Base-by-base conservation (phyloP, 1,140 invertebrate species). In the Phenacoccus solenopsis region DNA sequence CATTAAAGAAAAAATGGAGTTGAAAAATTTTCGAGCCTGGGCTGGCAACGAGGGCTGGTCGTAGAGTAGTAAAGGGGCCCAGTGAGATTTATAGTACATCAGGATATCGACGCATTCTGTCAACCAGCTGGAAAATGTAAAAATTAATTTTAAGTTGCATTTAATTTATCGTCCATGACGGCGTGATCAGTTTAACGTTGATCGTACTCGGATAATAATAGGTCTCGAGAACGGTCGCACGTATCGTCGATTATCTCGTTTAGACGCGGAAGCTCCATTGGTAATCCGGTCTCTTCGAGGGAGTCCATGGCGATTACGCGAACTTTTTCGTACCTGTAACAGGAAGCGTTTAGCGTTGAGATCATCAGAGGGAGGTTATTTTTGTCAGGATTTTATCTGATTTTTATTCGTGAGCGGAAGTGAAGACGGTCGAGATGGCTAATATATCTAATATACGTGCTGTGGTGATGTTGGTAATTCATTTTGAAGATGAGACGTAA, bases 1-100 rank as follows among this genome's bases (percentile, higher is more conserved):
- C 59, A 64, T 64, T 64, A 64, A 24, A 9, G 59, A 64, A 25
- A 5, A 27, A 5, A 64, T 24, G 59, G 22, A 9, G 25, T 27
- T 24, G 59, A 64, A 64, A 25, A 64, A 64, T 27, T 64, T 64
- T 64, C 25, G 10, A 64, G 25, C 59, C 25, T 64, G 59, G 13
- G 3, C 2, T 2, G 38, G 38, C 16, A 49, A n/a, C 5, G 38
- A 32, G 5, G 30, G 13, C 20, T 49, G 38, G 38, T 49, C 5
- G 3, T 4, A n/a, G 5, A n/a, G 20, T 10, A 49, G 38, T 24
- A 64, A 64, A 10, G 25, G 22, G 21, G 22, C 3, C 21, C 21
- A 27, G 4, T 20, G 25, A 24, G 25, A 64, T 64, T 64, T 27
- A 27, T 64, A 10, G 59, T 25, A 64, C 59, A 27, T 24, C 25